A percentile compares a stretch with the other conserved stretches of the same genome.
phyloP scores from a whole-genome alignment of 1,140 invertebrate genomes.

The Lamellibrachia luymesi region DNA sequence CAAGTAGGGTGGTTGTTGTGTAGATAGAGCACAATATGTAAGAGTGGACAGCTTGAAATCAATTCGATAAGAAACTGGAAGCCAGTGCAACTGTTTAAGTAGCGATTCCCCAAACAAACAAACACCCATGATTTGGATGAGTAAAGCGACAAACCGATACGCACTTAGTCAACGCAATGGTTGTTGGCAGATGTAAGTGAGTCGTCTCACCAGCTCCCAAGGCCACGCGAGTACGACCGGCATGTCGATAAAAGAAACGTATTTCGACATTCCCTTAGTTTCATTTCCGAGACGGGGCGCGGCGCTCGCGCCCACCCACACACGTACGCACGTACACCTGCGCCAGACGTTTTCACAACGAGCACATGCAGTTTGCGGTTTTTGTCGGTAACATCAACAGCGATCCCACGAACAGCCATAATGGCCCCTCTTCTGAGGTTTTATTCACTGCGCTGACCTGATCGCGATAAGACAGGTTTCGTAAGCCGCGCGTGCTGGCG shows the following conservation, averaged over 20 bases:
- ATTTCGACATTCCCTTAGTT: not conserved
- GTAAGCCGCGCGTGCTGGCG: not conserved
- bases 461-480: not conserved
- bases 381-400: not conserved
- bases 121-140: not conserved
- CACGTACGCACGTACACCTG: too few species aligned
- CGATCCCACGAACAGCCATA: not conserved
- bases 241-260: not conserved
- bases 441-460: not conserved
- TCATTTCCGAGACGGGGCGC: not conserved
- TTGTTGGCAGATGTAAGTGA: not conserved
- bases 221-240: not conserved
- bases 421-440: not conserved
- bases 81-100: too few species aligned
- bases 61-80: too few species aligned
- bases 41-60: too few species aligned
- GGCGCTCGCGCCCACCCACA: too few species aligned
- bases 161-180: not conserved
- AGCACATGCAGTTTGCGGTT: not conserved
- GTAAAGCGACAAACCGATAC: not conserved
- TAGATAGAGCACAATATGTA: too few species aligned
- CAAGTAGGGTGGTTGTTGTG: too few species aligned
- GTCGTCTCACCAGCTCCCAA: not conserved
- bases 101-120: too few species aligned
- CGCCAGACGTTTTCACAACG: not conserved